Evolutionary conservation across 2,113 vertebrate species (phyloP).

Genomic region (Corydoras maculifer): DNA sequence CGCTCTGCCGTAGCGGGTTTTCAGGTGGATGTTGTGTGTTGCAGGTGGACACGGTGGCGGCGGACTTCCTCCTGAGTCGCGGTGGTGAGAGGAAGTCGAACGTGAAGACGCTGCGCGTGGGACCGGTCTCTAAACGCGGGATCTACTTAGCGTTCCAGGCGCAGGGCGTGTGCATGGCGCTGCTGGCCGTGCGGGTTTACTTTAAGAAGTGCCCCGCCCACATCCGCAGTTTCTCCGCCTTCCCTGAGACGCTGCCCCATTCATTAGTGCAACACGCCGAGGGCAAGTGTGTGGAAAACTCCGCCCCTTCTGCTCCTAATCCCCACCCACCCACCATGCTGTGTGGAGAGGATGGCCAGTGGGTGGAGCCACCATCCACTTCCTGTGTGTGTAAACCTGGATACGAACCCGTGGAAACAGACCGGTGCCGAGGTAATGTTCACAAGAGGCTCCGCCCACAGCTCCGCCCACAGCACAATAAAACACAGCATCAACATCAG

Average conservation of each 20-base stretch:
- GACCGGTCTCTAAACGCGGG: constrained; percentile 60
- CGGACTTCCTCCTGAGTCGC: constrained; percentile 67
- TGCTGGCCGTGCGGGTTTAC: constrained; percentile 72
- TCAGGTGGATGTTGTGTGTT: neutral
- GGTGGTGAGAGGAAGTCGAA: constrained; percentile 60
- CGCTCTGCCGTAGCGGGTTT: too few relatives aligned
- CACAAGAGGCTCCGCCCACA: too few relatives aligned
- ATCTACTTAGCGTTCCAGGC: constrained; percentile 81
- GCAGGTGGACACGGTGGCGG: constrained; percentile 68
- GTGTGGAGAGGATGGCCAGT: constrained; percentile 77
- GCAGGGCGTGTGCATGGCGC: constrained; percentile 79
- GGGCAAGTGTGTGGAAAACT: constrained; percentile 70
- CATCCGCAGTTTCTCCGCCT: constrained; percentile 64
- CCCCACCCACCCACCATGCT: constrained; percentile 71
- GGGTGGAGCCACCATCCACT: constrained; percentile 69
- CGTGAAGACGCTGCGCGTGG: constrained; percentile 67
- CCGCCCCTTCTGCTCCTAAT: constrained; percentile 47
- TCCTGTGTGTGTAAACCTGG: constrained; percentile 71
- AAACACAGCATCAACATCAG: neutral
- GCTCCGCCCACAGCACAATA: neutral
- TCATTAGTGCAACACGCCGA: constrained; percentile 72
- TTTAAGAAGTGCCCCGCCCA: constrained; percentile 71
- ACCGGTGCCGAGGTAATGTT: constrained; percentile 68
- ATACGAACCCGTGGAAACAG: constrained; percentile 58
- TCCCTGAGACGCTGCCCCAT: constrained; percentile 71